Conservation (phyloP, 1,140 invertebrate genomes). For the Danaus melanippus region DNA sequence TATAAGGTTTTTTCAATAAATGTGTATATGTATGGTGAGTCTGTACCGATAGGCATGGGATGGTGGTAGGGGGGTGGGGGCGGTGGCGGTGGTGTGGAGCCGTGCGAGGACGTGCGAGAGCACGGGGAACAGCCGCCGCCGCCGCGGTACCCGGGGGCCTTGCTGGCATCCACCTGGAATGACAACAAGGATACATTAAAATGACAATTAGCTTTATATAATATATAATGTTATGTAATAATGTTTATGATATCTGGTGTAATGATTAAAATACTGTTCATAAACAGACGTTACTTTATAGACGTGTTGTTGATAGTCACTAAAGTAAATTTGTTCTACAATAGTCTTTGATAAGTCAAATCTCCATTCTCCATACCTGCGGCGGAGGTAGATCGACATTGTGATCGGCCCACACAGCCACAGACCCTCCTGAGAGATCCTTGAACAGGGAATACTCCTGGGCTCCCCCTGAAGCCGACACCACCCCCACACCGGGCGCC, state of each 20-base stretch:
- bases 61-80: slow-evolving; percentile 31
- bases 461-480: slow-evolving; percentile 27
- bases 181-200: background rate
- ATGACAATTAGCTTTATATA: no score
- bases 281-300: no score
- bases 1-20: no score
- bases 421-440: slow-evolving; percentile 42
- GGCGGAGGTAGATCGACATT: slow-evolving; percentile 46
- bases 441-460: slow-evolving; percentile 64
- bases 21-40: background rate
- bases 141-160: slow-evolving; percentile 86
- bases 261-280: no score
- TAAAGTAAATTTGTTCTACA: no score
- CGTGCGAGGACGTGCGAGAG: slow-evolving; percentile 57
- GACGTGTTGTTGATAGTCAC: no score
- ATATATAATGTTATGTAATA: no score
- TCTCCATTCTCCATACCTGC: slow-evolving; percentile 29
- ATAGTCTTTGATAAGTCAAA: no score
- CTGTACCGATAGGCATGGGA: slow-evolving; percentile 25
- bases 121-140: slow-evolving; percentile 53
- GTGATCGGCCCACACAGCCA: slow-evolving; percentile 49
- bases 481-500: slow-evolving; percentile 10
- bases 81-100: slow-evolving; percentile 51
- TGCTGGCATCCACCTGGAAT: slow-evolving; percentile 79
- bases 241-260: no score